phyloP scores from a whole-genome alignment of 92 coral and sea anemone genomes.

The Zoanthus sociatus region DNA sequence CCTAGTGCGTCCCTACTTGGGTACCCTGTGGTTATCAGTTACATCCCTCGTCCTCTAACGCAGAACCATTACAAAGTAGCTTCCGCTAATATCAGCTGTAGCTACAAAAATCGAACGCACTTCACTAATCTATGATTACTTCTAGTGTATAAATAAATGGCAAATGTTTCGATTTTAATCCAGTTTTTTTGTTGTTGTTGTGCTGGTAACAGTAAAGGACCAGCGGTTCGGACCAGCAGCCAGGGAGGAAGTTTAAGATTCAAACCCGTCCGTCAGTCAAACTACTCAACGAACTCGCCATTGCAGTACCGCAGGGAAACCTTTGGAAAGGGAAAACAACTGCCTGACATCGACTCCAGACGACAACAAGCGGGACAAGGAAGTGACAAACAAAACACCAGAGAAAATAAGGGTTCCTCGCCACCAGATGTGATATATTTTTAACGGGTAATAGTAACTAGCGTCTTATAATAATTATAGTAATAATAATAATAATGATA shows the following conservation, averaged over 20 bases:
- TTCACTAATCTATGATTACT: too few relatives aligned
- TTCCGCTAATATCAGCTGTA: too few relatives aligned
- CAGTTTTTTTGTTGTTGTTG: background rate
- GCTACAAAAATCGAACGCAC: too few relatives aligned
- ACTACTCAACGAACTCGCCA: slow-evolving; percentile 12
- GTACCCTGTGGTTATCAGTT: too few relatives aligned
- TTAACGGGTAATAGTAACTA: background rate
- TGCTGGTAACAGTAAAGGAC: background rate
- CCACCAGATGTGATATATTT: slow-evolving; percentile 29
- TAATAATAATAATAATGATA: too few relatives aligned
- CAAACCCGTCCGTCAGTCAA: background rate
- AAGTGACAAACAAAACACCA: background rate
- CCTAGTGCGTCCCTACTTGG: too few relatives aligned
- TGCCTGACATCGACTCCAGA: slow-evolving; percentile 10
- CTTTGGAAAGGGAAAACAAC: slow-evolving; percentile 12
- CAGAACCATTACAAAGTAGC: too few relatives aligned
- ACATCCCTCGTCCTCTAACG: too few relatives aligned
- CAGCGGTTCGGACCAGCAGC: background rate
- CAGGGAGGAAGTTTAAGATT: background rate
- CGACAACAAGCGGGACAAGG: slow-evolving; percentile 20
- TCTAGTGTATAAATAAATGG: too few relatives aligned
- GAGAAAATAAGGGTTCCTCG: slow-evolving; percentile 10
- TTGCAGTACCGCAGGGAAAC: background rate
- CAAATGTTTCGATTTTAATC: background rate
- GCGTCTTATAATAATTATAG: too few relatives aligned